Base-by-base conservation (phyloP, 2,888 invertebrate genomes). In the Gordius sp. region DNA sequence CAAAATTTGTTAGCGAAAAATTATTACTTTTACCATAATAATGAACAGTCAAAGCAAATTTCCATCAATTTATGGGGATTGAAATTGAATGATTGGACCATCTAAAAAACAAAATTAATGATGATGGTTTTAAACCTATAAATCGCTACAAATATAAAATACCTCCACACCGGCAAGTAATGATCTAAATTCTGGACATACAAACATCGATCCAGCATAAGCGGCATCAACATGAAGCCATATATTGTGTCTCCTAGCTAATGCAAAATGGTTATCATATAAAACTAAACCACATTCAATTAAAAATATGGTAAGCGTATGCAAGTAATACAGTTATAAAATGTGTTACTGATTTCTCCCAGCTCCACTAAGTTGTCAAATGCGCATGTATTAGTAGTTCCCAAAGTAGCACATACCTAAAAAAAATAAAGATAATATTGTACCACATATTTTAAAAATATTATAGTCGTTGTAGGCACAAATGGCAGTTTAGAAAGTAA, bases 161-260 rank as follows among this genome's bases (percentile, higher is more conserved):
- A 72, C 71, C 65, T 82, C 72, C 54, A 75, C 68, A 41, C 76
- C 76, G 59, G 68, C 66, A 73, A 83, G 78, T 13, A 82, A 70
- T 62, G 81, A 77, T 65, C 86, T 84, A 64, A 89, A 77, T 71
- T 97, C 97, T 0, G 89, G 89, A 65, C 97, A 97, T 61, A 99
- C 82, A 71, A 93, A 83, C 2, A 91, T 78, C 65, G 82, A 83
- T 18, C 97, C 97, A 1, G 91, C 97, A 68, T 93, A 97, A 0
- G 93, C 93, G 0, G 83, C 91, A 68, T 97, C 93, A 0, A 93
- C 86, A 66, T 93, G 93, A 27, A 89, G 71, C 89, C 91, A 93
- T 1, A 89, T 73, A 65, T 63, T 72, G 66, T 64, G 68, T 62
- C 64, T 66, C 27, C 79, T 76, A 62, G 16, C 47, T 47, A n/a